Conservation (phyloP, 2,113 vertebrate genomes). For the Tachysurus fulvidraco region DNA sequence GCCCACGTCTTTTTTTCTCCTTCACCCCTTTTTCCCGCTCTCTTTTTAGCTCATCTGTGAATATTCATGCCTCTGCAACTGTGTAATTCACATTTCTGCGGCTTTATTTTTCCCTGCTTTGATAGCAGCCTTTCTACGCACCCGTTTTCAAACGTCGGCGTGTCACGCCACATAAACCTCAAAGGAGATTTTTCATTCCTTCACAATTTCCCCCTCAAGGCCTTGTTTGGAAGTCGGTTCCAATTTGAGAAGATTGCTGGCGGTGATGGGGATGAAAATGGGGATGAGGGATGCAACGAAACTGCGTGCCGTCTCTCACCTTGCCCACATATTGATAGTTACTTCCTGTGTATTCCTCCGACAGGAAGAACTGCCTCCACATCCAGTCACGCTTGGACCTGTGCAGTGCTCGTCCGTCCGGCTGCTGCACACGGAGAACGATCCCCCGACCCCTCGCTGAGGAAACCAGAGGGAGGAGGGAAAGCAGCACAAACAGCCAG, state of each 20-base stretch:
- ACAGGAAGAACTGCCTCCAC: constrained; percentile 90
- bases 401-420: constrained; percentile 68
- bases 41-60: constrained; percentile 33
- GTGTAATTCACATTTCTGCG: constrained; percentile 53
- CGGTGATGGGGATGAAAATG: not conserved
- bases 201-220: not conserved
- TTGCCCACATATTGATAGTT: constrained; percentile 87
- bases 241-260: not conserved
- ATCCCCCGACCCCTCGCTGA: constrained; percentile 32
- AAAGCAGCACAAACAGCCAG: constrained; percentile 52
- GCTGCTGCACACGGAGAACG: constrained; percentile 52
- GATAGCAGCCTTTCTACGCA: constrained; percentile 41
- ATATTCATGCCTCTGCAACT: constrained; percentile 52
- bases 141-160: constrained; percentile 34
- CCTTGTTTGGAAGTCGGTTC: constrained; percentile 7
- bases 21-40: not conserved
- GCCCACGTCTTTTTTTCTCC: not conserved
- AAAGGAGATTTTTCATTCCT: constrained; percentile 36
- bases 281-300: not conserved
- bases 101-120: constrained; percentile 46
- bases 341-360: constrained; percentile 84
- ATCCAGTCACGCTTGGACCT: constrained; percentile 85
- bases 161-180: constrained; percentile 44
- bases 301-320: constrained; percentile 69
- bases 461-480: constrained; percentile 43